A percentile compares a stretch with the other conserved stretches of the same genome.
These are phyloP conservation scores for Sinocyclocheilus grahami DNA, from an alignment of 2,113 vertebrate species.

Conservation along the genomic window DNA sequence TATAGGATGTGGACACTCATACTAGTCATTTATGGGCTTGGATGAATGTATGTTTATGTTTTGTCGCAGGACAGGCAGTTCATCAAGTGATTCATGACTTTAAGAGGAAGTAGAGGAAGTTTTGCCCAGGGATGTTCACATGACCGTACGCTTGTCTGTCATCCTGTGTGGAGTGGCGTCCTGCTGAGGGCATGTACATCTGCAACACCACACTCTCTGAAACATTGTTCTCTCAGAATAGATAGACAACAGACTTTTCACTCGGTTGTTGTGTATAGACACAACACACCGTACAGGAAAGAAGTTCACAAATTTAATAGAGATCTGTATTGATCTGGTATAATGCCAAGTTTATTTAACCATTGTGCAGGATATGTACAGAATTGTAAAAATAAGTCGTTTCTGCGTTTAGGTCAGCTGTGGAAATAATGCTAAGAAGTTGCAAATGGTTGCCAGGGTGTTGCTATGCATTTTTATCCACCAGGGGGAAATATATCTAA, in stretches of 20 bases:
- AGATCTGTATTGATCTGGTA: too few species aligned
- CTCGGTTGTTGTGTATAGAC: too few species aligned
- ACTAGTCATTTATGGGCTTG: not conserved
- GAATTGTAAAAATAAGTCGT: not conserved
- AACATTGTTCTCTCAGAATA: not conserved
- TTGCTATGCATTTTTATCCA: not conserved
- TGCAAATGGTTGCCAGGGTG: not conserved
- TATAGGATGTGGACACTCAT: not conserved
- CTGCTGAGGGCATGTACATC: slow-evolving; percentile 32
- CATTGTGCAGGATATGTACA: not conserved
- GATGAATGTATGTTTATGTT: slow-evolving; percentile 6
- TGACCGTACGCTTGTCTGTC: slow-evolving; percentile 11
- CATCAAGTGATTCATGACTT: slow-evolving; percentile 13
- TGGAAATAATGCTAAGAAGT: not conserved
- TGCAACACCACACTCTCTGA: slow-evolving; percentile 23
- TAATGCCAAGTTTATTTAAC: too few species aligned
- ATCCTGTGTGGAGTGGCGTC: slow-evolving; percentile 35
- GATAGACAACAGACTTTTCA: too few species aligned
- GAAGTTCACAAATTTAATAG: too few species aligned
- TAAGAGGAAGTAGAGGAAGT: slow-evolving; percentile 54
- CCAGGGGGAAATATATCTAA: not conserved
- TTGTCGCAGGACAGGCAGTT: not conserved
- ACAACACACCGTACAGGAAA: too few species aligned
- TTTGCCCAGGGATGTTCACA: slow-evolving; percentile 28
- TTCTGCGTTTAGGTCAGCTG: not conserved